Conservation (phyloP, 92 coral and sea anemone species). For the Palythoa caribaeorum region DNA sequence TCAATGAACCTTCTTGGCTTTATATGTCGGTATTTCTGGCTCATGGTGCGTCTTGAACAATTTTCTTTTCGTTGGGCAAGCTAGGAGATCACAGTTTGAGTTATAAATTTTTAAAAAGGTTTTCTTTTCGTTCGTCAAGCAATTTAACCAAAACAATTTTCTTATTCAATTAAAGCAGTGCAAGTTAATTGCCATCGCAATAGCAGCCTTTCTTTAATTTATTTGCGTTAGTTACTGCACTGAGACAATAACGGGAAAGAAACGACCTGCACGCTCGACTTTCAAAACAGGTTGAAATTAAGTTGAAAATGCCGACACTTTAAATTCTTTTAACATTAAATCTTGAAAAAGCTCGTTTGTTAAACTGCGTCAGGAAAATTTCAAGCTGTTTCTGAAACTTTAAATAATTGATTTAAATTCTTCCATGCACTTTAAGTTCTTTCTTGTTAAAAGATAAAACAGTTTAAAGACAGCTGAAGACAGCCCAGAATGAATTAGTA, state of each 20-base stretch:
- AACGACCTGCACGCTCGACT: not conserved
- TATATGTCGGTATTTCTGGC: not conserved
- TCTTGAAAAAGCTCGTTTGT: not conserved
- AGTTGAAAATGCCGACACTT: not conserved
- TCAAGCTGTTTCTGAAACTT: slow-evolving; percentile 5
- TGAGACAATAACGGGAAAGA: not conserved
- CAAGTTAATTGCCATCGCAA: slow-evolving; percentile 12
- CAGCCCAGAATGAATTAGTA: not conserved
- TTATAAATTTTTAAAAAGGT: not conserved
- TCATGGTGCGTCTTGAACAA: not conserved
- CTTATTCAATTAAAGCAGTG: not conserved
- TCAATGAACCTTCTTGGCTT: not conserved
- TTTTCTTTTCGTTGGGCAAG: not conserved
- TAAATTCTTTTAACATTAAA: not conserved
- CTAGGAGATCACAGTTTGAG: not conserved
- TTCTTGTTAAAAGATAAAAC: not conserved
- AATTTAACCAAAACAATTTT: not conserved
- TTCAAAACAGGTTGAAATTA: not conserved
- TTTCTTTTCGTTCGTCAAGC: slow-evolving; percentile 16
- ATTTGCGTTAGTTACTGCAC: not conserved
- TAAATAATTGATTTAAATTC: slow-evolving; percentile 23
- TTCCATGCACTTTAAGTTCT: not conserved
- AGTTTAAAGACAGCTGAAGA: not conserved
- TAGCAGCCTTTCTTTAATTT: slow-evolving; percentile 2
- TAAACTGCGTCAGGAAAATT: not conserved